A percentile compares a stretch with the other conserved stretches of the same genome.
Evolutionary conservation across 2,888 invertebrate species (phyloP).

Genomic region (Ophion obscuratus): DNA sequence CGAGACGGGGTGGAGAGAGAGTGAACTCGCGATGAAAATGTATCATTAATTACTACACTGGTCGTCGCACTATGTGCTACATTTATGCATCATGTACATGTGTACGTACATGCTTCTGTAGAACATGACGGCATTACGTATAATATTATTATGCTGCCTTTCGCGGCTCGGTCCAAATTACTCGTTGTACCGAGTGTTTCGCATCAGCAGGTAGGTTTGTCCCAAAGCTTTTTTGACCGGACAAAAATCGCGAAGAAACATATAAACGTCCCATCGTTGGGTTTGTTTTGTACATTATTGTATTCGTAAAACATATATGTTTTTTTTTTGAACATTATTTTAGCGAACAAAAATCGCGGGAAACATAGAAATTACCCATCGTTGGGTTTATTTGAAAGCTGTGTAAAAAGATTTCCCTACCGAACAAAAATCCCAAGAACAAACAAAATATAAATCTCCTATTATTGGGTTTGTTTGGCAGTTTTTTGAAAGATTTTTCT

Average conservation of each 20-base stretch:
- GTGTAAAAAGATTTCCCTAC: neutral
- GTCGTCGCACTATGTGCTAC: constrained; percentile 14
- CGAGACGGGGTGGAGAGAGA: neutral
- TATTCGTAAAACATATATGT: too few species aligned
- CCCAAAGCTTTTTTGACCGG: neutral
- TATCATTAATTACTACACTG: constrained; percentile 64
- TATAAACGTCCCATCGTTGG: too few species aligned
- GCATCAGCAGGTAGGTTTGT: neutral
- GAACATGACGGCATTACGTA: constrained; percentile 48
- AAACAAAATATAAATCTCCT: too few species aligned
- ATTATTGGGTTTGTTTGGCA: too few species aligned
- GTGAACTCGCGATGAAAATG: constrained; percentile 51
- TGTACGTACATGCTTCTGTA: neutral
- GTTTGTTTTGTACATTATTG: too few species aligned
- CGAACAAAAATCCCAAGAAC: too few species aligned
- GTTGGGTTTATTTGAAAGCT: neutral
- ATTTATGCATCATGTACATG: constrained; percentile 16
- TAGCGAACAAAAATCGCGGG: neutral
- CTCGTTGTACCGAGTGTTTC: constrained; percentile 5
- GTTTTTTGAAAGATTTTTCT: too few species aligned
- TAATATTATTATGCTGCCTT: constrained; percentile 61
- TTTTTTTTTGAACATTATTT: neutral
- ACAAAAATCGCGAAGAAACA: too few species aligned
- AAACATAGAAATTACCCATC: neutral
- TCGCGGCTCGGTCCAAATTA: constrained; percentile 8